phyloP scores from a whole-genome alignment of 1,140 invertebrate species.

The Andricus grossulariae region DNA sequence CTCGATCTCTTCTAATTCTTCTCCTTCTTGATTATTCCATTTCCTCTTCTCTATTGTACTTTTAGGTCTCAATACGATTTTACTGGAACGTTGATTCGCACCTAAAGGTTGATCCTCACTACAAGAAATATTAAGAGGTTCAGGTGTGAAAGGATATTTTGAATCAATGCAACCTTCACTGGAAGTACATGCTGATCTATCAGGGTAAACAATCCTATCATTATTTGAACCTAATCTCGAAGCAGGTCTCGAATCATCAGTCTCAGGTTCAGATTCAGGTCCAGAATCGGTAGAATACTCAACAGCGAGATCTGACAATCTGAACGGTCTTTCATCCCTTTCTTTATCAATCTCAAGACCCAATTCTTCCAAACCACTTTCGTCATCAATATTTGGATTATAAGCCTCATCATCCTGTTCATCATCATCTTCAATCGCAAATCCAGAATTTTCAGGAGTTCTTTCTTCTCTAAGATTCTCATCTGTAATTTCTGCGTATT shows the following conservation, averaged over 20 bases:
- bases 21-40: background rate
- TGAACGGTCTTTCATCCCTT: constrained; percentile 61
- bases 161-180: constrained; percentile 63
- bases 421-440: constrained; percentile 36
- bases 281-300: constrained; percentile 72
- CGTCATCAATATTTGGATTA: constrained; percentile 55
- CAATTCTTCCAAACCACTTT: constrained; percentile 57
- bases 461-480: constrained; percentile 50
- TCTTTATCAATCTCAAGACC: constrained; percentile 48
- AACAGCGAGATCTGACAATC: constrained; percentile 65
- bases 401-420: constrained; percentile 52
- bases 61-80: constrained; percentile 29
- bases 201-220: constrained; percentile 58
- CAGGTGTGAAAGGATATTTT: constrained; percentile 51
- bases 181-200: constrained; percentile 60
- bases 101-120: constrained; percentile 38
- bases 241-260: constrained; percentile 67
- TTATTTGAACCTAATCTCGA: constrained; percentile 64
- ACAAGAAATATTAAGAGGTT: constrained; percentile 45
- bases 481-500: constrained; percentile 76
- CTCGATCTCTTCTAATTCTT: background rate
- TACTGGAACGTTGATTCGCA: background rate
- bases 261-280: constrained; percentile 70
- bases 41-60: constrained; percentile 40
- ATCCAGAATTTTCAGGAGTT: background rate